Base-by-base conservation (phyloP, 2,888 invertebrate species). In the Chymomyza procnemis region DNA sequence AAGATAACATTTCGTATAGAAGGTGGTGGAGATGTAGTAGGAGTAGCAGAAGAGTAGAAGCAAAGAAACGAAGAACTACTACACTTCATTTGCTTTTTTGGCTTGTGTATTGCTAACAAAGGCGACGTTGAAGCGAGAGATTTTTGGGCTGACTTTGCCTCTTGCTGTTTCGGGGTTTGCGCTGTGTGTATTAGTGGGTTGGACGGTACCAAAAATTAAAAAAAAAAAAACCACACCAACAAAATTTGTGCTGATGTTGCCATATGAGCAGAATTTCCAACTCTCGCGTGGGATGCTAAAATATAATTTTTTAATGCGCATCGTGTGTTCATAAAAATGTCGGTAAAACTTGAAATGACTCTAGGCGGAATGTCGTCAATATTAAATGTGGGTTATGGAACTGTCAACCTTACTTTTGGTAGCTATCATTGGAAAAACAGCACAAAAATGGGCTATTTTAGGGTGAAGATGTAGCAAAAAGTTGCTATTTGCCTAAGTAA, bases 1-100 rank as follows among this genome's bases (percentile, higher is more conserved):
- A 78, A 78, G 78, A 75, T 78, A 78, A 75, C 67, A 41, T 41
- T 41, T 69, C 74, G 69, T 71, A 71, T 48, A 19, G 60, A 14
- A 61, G 30, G 9, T 5, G 60, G 19, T 22, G 16, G 47, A 52
- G 56, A 46, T 59, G 22, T 4, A 66, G n/a, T 22, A 61, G 34
- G 22, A 12, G 41, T 6, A 6, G 58, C 9, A 41, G 46, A 14
- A 19, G 46, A 34, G 19, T 19, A 19, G n/a, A 5, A 30, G n/a
- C 9, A 30, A 16, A 4, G 22, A 66, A 71, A 55, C 52, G 64
- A 66, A 66, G 46, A 56, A 65, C 58, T 64, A 46, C 21, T 52
- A 52, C 61, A 46, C 34, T 59, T 59, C 46, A 34, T 41, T n/a
- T 34, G 61, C 62, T 62, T 72, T 67, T 71, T n/a, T n/a, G n/a